These are phyloP conservation scores for Cyanoderma ruficeps DNA, from an alignment of 2,113 vertebrate species.

Conservation along the genomic window DNA sequence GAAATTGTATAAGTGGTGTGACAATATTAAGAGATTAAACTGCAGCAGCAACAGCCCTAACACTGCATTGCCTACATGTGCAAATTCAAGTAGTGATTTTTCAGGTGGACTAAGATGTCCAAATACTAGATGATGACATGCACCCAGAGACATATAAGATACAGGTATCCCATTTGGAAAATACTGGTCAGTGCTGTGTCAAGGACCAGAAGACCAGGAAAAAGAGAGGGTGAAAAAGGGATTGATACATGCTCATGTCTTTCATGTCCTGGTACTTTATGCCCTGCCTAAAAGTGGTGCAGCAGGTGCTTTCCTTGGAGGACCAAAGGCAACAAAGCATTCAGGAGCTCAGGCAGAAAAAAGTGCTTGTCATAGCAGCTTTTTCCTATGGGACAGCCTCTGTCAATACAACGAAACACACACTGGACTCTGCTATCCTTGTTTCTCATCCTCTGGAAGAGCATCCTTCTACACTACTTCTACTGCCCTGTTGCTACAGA, in stretches of 20 bases:
- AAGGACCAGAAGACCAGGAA: not conserved
- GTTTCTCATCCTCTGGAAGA: not conserved
- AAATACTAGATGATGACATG: not conserved
- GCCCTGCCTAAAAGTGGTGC: not conserved
- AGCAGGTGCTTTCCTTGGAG: not conserved
- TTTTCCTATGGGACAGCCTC: not conserved
- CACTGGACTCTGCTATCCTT: not conserved
- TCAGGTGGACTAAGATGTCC: not conserved
- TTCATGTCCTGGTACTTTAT: not conserved
- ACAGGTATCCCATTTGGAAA: not conserved
- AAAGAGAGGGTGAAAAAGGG: not conserved
- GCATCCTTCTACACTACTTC: not conserved
- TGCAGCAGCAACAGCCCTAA: not conserved
- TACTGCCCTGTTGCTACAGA: not conserved
- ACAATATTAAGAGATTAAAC: not conserved
- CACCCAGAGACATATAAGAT: not conserved
- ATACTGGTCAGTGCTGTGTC: not conserved
- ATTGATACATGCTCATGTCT: not conserved
- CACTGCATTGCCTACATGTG: not conserved
- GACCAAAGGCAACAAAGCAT: not conserved
- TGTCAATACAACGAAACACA: not conserved
- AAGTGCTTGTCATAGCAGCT: not conserved
- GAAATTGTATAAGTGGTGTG: not conserved
- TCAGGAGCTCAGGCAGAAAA: not conserved
- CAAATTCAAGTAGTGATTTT: not conserved